Evolutionary conservation across 2,797 vertebrate species (phyloP).

Genomic region (Echeneis naucrates): DNA sequence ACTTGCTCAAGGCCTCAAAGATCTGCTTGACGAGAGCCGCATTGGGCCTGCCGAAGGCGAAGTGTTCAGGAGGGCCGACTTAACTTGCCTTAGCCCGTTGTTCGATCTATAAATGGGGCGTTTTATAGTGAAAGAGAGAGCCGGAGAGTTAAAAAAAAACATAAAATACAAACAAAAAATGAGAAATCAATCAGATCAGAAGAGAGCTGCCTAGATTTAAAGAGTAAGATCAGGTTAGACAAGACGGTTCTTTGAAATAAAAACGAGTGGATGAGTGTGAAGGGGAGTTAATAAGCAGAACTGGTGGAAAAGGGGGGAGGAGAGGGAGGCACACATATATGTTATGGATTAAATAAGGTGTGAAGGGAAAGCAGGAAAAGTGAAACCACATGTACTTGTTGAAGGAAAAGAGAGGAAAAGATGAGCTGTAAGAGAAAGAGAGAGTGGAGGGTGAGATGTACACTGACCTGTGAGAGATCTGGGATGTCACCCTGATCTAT

Average conservation of each 20-base stretch:
- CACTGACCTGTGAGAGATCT: constrained; percentile 97
- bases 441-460: constrained; percentile 82
- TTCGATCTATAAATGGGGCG: constrained; percentile 26
- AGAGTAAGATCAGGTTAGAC: constrained; percentile 44
- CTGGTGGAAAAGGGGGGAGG: constrained; percentile 12
- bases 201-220: constrained; percentile 12
- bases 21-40: constrained; percentile 1
- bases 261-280: constrained; percentile 18
- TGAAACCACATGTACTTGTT: constrained; percentile 31
- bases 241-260: constrained; percentile 21
- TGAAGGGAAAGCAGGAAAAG: constrained; percentile 11
- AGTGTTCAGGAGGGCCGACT: background rate
- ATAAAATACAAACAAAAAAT: background rate
- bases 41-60: constrained; percentile 11
- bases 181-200: constrained; percentile 50
- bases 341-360: constrained; percentile 21
- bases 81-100: constrained; percentile 22
- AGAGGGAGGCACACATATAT: constrained; percentile 37
- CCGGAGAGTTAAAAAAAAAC: constrained; percentile 27
- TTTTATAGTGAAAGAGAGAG: constrained; percentile 38
- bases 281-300: constrained; percentile 18
- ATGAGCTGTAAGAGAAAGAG: constrained; percentile 33
- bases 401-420: constrained; percentile 12
- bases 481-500: constrained; percentile 97
- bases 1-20: constrained; percentile 9